Evolutionary conservation across 2,888 invertebrate species (phyloP), one percentile per base, ranked within the genome.

Genomic region (Phortica okadai): DNA sequence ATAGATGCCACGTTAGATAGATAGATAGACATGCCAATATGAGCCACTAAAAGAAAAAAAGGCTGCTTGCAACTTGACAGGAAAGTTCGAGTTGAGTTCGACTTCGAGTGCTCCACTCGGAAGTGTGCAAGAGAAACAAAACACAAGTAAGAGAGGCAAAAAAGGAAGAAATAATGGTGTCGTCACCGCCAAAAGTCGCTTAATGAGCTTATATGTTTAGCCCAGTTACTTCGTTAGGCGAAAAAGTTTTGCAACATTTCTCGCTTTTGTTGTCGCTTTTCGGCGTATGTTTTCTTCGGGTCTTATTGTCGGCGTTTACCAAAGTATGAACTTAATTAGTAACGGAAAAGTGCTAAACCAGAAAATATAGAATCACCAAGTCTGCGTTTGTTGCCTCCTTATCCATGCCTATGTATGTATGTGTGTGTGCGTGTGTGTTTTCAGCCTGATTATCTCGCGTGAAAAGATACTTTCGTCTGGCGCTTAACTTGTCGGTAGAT

Each of bases 191-290:
- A 21, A 80, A 83, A 84, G 78, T 81, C 83, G 86, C 82, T 86
- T 86, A 86, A 86, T 86, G 85, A 87, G 87, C 85, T 87, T 85
- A 84, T 84, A 83, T 81, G 84, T 83, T 86, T 80, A 81, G 77
- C 73, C 74, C 66, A 42, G 70, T 14, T 54, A 72, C 44, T 54
- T 54, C 50, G 45, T 72, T 67, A 42, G n/a, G 50, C 50, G 50
- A 14, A 50, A 50, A 50, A 50, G 50, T 50, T 50, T 50, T 41
- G 16, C 14, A 8, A 33, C 11, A 44, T 44, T 64, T 64, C 8
- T 64, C 25, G 21, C 62, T 70, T 33, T 70, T 70, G 21, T 50
- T 50, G 25, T 70, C 54, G 14, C 16, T 16, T 59, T 59, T 59
- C 7, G 45, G 45, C 16, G 21, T 16, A 59, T 10, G 44, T 70